A percentile compares a stretch with the other conserved stretches of the same genome.
Evolutionary conservation across 2,888 invertebrate genomes (phyloP).

Genomic region (Leptopilina myrica): DNA sequence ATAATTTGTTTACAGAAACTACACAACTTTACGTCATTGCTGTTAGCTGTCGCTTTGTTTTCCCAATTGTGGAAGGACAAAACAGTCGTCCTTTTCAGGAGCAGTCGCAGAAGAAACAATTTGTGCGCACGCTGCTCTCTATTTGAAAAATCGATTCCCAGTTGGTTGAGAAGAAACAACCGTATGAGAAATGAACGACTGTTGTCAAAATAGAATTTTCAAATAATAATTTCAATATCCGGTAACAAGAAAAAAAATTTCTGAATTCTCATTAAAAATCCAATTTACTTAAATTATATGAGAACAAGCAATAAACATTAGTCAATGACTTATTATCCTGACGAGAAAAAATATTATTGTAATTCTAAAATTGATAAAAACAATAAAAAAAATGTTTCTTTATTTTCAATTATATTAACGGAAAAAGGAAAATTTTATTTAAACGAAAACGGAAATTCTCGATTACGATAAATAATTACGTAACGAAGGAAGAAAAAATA

Average conservation of each 20-base stretch:
- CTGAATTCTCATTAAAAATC: too few species aligned
- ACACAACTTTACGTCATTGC: constrained; percentile 42
- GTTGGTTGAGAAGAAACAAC: constrained; percentile 13
- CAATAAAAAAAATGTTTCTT: too few species aligned
- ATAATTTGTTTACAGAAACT: constrained; percentile 22
- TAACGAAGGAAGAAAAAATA: too few species aligned
- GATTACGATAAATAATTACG: too few species aligned
- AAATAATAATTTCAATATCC: background rate
- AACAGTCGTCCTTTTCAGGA: constrained; percentile 42
- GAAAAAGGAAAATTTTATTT: too few species aligned
- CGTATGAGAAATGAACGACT: background rate
- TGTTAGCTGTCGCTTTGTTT: constrained; percentile 49
- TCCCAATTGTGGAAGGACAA: constrained; percentile 31
- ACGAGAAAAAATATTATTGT: too few species aligned
- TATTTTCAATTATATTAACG: too few species aligned
- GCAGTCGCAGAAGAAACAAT: constrained; percentile 44
- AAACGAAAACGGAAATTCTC: too few species aligned
- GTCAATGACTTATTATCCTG: too few species aligned
- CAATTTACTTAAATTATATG: too few species aligned
- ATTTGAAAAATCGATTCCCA: constrained; percentile 44
- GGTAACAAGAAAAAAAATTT: background rate
- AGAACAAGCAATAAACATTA: too few species aligned
- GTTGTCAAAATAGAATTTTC: constrained; percentile 20
- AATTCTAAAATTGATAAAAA: too few species aligned
- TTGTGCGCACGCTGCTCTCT: constrained; percentile 41